Conservation (phyloP, 2,888 invertebrate species). For the Acronicta alni region DNA sequence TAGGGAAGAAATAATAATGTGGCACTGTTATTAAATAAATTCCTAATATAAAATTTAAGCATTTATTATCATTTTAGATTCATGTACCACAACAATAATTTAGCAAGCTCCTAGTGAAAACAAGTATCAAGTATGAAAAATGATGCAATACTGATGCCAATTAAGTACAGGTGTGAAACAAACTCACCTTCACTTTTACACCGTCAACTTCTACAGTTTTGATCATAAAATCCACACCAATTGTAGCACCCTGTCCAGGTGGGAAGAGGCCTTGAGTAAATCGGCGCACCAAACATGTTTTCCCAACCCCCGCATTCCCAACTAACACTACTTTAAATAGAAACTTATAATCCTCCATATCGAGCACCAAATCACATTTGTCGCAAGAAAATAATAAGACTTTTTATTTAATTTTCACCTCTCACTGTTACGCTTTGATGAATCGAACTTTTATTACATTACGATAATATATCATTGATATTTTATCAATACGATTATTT, state of each 20-base stretch:
- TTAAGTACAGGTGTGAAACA: slow-evolving; percentile 50
- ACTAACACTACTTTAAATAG: slow-evolving; percentile 99
- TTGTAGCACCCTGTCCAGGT: slow-evolving; percentile 99
- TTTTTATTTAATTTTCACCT: slow-evolving; percentile 58
- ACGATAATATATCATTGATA: slow-evolving; percentile 68
- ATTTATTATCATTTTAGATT: too few species aligned
- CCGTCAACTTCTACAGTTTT: slow-evolving; percentile 99
- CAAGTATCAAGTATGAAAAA: slow-evolving; percentile 23
- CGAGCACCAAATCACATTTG: slow-evolving; percentile 79
- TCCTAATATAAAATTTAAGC: too few species aligned
- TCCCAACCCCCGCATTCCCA: slow-evolving; percentile 99
- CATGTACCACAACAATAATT: slow-evolving; percentile 22
- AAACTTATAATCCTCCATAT: slow-evolving; percentile 99
- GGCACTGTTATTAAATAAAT: too few species aligned
- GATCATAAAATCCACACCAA: slow-evolving; percentile 99
- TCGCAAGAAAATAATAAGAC: slow-evolving; percentile 57
- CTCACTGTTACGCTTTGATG: slow-evolving; percentile 80
- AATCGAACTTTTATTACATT: slow-evolving; percentile 70
- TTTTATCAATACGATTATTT: slow-evolving; percentile 71
- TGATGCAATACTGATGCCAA: slow-evolving; percentile 68
- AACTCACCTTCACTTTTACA: slow-evolving; percentile 96
- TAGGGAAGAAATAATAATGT: neutral
- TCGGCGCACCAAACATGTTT: slow-evolving; percentile 98
- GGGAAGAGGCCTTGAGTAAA: slow-evolving; percentile 99
- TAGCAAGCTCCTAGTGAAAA: slow-evolving; percentile 5